A percentile compares a stretch with the other conserved stretches of the same genome.
Conservation (phyloP, 1,140 invertebrate genomes). For the Panulirus ornatus region DNA sequence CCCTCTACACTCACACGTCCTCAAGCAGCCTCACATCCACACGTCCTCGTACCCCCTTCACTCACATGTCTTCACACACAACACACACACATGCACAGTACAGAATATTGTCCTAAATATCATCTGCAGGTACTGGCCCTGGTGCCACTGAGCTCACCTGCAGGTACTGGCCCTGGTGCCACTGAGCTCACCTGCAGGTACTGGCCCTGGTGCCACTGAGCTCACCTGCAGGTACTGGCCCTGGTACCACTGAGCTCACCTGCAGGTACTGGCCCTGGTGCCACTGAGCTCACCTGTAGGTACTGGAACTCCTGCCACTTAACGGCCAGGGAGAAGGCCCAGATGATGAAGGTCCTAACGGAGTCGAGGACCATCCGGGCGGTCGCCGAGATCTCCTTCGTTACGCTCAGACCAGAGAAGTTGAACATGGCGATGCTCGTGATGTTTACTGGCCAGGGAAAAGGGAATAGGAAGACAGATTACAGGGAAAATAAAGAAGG, state of each 20-base stretch:
- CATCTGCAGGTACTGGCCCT: too few species aligned
- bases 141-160: too few species aligned
- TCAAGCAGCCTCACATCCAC: too few species aligned
- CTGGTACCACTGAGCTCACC: neutral
- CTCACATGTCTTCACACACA: too few species aligned
- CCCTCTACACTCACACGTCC: too few species aligned
- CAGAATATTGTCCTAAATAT: too few species aligned
- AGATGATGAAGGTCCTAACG: conserved; percentile 92
- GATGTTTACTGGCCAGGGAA: conserved; percentile 84
- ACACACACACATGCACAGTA: too few species aligned
- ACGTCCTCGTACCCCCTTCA: too few species aligned
- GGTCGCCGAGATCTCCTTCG: conserved; percentile 94
- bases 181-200: neutral
- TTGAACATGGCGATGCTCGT: conserved; percentile 98
- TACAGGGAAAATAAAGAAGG: too few species aligned
- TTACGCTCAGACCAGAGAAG: conserved; percentile 96
- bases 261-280: neutral
- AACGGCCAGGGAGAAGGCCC: conserved; percentile 87
- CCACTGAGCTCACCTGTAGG: conserved; percentile 83
- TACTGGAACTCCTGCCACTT: conserved; percentile 89
- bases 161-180: too few species aligned
- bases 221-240: neutral
- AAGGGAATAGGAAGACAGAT: too few species aligned
- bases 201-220: neutral
- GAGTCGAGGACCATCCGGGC: conserved; percentile 96